Conservation (phyloP, 2,888 invertebrate genomes). For the Blera fallax region DNA sequence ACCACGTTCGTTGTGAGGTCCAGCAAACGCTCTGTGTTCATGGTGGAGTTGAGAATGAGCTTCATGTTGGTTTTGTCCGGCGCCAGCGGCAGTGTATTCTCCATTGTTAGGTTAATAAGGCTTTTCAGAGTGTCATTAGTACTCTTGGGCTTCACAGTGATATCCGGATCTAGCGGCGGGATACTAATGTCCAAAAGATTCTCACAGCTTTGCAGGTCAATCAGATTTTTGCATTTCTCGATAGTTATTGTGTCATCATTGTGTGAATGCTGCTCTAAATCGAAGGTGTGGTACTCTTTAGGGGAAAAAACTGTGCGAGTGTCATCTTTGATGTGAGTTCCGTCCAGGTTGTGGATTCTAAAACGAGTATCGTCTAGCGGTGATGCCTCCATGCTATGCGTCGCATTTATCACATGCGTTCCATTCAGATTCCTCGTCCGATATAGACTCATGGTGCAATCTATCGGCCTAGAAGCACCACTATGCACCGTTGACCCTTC, state of each 20-base stretch:
- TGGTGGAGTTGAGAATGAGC: slow-evolving; percentile 79
- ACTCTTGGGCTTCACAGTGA: slow-evolving; percentile 38
- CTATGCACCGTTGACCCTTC: slow-evolving; percentile 48
- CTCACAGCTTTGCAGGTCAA: slow-evolving; percentile 68
- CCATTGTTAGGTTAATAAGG: slow-evolving; percentile 63
- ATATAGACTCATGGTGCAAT: slow-evolving; percentile 10
- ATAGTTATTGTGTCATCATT: slow-evolving; percentile 28
- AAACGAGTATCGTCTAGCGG: slow-evolving; percentile 57
- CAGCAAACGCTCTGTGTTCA: slow-evolving; percentile 78
- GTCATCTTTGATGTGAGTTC: slow-evolving; percentile 31
- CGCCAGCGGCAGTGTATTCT: slow-evolving; percentile 75
- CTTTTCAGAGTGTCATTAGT: slow-evolving; percentile 29
- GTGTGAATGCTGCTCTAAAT: not conserved
- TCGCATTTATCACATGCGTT: slow-evolving; percentile 23
- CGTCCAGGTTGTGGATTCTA: slow-evolving; percentile 27
- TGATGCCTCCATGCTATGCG: slow-evolving; percentile 12
- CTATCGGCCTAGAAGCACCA: slow-evolving; percentile 53
- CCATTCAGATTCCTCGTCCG: slow-evolving; percentile 51
- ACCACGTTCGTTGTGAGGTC: slow-evolving; percentile 76
- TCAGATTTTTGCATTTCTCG: slow-evolving; percentile 50
- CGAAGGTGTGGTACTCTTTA: slow-evolving; percentile 25
- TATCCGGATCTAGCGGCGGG: slow-evolving; percentile 30
- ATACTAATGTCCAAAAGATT: slow-evolving; percentile 64
- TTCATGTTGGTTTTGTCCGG: slow-evolving; percentile 79
- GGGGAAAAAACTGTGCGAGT: slow-evolving; percentile 24